Base-by-base conservation (phyloP, 1,140 invertebrate species). In the Drosophila sucinea region DNA sequence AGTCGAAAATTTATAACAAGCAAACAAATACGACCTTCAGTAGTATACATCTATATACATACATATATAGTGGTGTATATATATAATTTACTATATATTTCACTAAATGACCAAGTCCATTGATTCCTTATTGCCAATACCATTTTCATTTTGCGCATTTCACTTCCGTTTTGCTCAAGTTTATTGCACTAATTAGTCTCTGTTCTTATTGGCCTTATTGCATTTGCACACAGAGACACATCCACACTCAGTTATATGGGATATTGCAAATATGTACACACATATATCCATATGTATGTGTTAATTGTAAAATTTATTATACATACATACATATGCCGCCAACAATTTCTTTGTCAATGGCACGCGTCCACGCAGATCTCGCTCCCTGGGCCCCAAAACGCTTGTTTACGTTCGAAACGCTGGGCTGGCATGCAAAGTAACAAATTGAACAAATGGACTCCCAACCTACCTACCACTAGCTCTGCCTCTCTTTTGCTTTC, bases 21-120 rank as follows among this genome's bases (percentile, higher is more conserved):
- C 81, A 85, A 85, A 86, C 82, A 85, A 81, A 78, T 75, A 81
- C 82, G 82, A 85, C 82, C 82, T 85, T 85, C 82, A 71, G 75
- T 66, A 54, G 44, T 62, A 72, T 80, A 27, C 23, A 61, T 63
- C 65, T 72, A 70, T 64, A 70, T 7, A 51, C 10, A 17, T 27
- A 51, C 3, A 51, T 23, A 44, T 17, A 44, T 23, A 17, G 1
- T 41, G 10, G 11, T 44, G 17, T 44, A 4, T 17, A 44, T 40
- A n/a, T 81, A 65, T 77, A 70, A 54, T 23, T 35, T 60, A 47
- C 66, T 75, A 74, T 58, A 71, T 51, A 51, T 51, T 77, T 69
- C 68, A 70, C 74, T 77, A 54, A 69, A 71, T 85, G 79, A 77
- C 63, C 38, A 55, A 55, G 40, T 51, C 67, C 56, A 58, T 58